These are phyloP conservation scores for Hozukius guyotensis DNA, from an alignment of 2,797 vertebrate genomes.

Conservation along the genomic window DNA sequence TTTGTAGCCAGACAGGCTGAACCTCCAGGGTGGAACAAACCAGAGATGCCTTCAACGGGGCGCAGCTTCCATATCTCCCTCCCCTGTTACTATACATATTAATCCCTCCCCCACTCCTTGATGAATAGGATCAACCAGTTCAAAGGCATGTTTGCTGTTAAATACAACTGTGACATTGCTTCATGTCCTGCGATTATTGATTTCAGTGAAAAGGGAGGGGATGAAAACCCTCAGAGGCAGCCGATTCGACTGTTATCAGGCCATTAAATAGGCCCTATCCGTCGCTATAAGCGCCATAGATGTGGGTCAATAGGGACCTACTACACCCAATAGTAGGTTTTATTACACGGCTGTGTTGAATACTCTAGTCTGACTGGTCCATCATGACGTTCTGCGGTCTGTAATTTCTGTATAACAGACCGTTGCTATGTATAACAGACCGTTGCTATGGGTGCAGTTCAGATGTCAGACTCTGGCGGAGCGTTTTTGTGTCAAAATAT, in stretches of 20 bases:
- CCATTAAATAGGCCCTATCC: no score
- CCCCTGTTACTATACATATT: conserved; percentile 7
- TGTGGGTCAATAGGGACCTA: neutral
- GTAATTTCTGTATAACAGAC: no score
- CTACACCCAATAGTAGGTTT: neutral
- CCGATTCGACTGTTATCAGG: neutral
- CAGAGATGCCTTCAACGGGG: conserved; percentile 1
- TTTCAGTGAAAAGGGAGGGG: neutral
- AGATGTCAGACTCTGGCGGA: no score
- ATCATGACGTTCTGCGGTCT: no score
- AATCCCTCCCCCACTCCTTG: neutral
- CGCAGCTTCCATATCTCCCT: neutral
- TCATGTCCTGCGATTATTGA: conserved; percentile 34
- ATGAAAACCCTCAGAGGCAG: neutral
- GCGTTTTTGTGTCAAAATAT: no score
- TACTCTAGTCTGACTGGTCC: no score
- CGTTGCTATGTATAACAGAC: no score
- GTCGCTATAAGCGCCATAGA: neutral
- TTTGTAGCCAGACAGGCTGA: conserved; percentile 34
- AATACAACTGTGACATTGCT: conserved; percentile 24
- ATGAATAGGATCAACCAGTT: conserved; percentile 29
- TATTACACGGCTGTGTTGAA: neutral
- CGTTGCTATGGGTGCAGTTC: no score
- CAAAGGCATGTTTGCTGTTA: conserved; percentile 40
- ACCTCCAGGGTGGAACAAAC: conserved; percentile 42